Evolutionary conservation across 2,888 invertebrate genomes (phyloP), one percentile per base, ranked within the genome.

Genomic region (Hypselothyrea guttata): DNA sequence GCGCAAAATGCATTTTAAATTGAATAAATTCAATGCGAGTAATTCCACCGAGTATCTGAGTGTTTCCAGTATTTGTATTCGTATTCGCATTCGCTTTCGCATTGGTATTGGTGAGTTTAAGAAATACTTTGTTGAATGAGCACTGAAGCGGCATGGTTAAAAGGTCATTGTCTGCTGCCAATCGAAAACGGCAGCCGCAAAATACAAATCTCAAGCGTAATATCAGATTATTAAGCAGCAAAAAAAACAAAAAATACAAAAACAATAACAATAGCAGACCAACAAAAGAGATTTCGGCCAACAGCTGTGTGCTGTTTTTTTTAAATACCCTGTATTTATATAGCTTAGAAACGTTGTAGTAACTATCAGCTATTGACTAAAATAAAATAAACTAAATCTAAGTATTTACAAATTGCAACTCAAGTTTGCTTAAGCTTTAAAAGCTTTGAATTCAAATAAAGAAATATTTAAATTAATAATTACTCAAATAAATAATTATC

Each of bases 1-100:
- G 83, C 76, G 70, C 61, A 77, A 77, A 82, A 74, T 77, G 82
- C 82, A 81, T 66, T 81, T 65, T 51, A 56, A 76, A 78, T 75
- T 65, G 76, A 78, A 83, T 63, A 79, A 22, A 22, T 56, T 47
- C 34, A 28, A 59, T 40, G 44, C 49, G 45, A 60, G 11, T 53
- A 37, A 13, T 37, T 37, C 8, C 7, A 9, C 8, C 16, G 9
- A 37, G 37, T 5, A 16, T n/a, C n/a, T 15, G 16, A 28, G 28
- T 7, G 1, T 28, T 8, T 28, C 22, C 5, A 28, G 28, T 28
- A 7, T 8, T 9, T 28, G 8, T 7, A 7, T 7, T 28, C 8
- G 7, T 9, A 11, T 9, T 16, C 13, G 38, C 31, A 40, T 49
- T 49, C 48, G 16, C 13, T 40, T 38, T 48, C 28, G 16, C 8